Evolutionary conservation across 2,797 vertebrate genomes (phyloP).

Genomic region (Sebastolobus alascanus): DNA sequence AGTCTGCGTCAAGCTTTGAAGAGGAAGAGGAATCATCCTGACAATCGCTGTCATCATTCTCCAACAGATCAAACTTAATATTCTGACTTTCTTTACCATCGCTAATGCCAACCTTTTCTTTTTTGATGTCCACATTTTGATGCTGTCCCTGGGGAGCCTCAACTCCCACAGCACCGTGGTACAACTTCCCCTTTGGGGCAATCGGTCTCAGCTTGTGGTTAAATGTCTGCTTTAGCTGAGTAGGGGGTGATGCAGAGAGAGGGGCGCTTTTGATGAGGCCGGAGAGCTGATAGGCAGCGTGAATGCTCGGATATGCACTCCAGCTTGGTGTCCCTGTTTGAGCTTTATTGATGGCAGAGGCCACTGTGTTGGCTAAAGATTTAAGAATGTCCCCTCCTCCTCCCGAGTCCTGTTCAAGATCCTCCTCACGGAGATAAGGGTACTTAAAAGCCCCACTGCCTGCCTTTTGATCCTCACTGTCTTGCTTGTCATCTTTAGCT

Average conservation of each 20-base stretch:
- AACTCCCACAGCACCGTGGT: constrained; percentile 77
- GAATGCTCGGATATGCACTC: constrained; percentile 99
- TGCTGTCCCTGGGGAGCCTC: constrained; percentile 87
- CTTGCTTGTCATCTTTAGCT: constrained; percentile 90
- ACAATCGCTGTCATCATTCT: constrained; percentile 90
- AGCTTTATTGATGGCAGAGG: constrained; percentile 99
- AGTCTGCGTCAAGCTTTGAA: constrained; percentile 88
- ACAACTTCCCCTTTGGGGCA: constrained; percentile 94
- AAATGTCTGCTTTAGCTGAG: constrained; percentile 93
- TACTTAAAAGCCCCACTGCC: constrained; percentile 92
- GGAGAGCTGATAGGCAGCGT: constrained; percentile 97
- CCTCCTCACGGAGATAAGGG: constrained; percentile 98
- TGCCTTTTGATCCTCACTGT: constrained; percentile 89
- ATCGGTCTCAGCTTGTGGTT: constrained; percentile 95
- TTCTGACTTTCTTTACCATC: constrained; percentile 87
- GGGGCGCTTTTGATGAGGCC: constrained; percentile 91
- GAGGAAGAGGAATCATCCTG: constrained; percentile 89
- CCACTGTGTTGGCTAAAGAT: constrained; percentile 98
- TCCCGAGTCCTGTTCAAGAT: constrained; percentile 94
- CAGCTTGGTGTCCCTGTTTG: constrained; percentile 98
- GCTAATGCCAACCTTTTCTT: constrained; percentile 87
- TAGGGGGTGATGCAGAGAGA: constrained; percentile 89
- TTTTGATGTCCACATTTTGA: constrained; percentile 92
- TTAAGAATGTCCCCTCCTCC: constrained; percentile 98
- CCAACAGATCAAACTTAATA: constrained; percentile 86